phyloP scores from a whole-genome alignment of 2,797 vertebrate species.

The Girardinus metallicus region DNA sequence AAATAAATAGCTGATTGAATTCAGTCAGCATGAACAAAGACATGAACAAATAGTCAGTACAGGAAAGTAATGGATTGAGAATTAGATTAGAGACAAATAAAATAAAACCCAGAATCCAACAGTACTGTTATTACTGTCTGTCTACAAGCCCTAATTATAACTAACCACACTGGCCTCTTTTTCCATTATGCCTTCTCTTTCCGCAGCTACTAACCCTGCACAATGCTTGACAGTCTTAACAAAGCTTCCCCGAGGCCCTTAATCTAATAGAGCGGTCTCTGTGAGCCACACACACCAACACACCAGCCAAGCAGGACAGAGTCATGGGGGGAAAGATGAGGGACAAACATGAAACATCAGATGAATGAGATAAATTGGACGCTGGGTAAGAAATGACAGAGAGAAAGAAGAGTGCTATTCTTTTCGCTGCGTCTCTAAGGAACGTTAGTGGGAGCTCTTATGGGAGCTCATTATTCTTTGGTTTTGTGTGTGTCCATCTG shows the following conservation, averaged over 20 bases:
- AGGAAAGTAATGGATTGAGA: slow-evolving; percentile 47
- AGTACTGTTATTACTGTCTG: slow-evolving; percentile 38
- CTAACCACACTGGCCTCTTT: slow-evolving; percentile 35
- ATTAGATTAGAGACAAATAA: slow-evolving; percentile 44
- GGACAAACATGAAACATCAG: slow-evolving; percentile 44
- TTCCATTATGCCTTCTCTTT: slow-evolving; percentile 22
- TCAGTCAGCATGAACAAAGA: slow-evolving; percentile 15
- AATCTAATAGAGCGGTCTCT: slow-evolving; percentile 70
- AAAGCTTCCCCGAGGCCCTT: slow-evolving; percentile 63
- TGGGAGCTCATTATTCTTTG: slow-evolving; percentile 60
- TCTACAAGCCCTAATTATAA: slow-evolving; percentile 52
- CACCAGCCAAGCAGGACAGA: slow-evolving; percentile 35
- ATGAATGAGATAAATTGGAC: slow-evolving; percentile 64
- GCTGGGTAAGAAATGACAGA: slow-evolving; percentile 42
- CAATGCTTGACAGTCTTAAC: slow-evolving; percentile 60
- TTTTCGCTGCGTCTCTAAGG: slow-evolving; percentile 41
- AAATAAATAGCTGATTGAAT: slow-evolving; percentile 17
- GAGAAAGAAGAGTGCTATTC: slow-evolving; percentile 35
- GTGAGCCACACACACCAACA: slow-evolving; percentile 25
- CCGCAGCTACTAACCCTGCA: slow-evolving; percentile 47
- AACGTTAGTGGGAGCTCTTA: slow-evolving; percentile 44
- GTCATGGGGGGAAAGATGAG: slow-evolving; percentile 45
- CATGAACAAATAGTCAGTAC: slow-evolving; percentile 32
- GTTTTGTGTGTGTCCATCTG: slow-evolving; percentile 52
- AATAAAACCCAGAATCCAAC: slow-evolving; percentile 44